Conservation (phyloP, 2,113 vertebrate genomes). For the Uropsilus gracilis region DNA sequence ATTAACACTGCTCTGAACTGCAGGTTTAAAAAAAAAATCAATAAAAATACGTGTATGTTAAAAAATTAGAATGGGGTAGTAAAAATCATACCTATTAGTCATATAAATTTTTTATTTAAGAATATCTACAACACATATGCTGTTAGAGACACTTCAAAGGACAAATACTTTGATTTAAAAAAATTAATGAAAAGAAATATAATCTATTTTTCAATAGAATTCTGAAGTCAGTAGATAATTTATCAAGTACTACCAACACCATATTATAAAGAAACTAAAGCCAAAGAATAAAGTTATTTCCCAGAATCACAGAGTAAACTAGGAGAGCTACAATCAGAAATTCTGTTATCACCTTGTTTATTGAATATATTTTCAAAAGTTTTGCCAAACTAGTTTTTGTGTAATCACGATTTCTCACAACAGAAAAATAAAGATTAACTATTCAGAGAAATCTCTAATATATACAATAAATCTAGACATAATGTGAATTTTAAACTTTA, state of each 20-base stretch:
- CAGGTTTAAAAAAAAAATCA: neutral
- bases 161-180: neutral
- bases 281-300: neutral
- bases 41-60: conserved; percentile 21
- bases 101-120: conserved; percentile 20
- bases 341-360: neutral
- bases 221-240: neutral
- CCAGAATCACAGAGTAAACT: neutral
- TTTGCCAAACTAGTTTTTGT: conserved; percentile 19
- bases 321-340: neutral
- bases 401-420: neutral
- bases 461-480: conserved; percentile 11
- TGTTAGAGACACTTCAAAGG: conserved; percentile 4
- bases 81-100: conserved; percentile 21
- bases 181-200: conserved; percentile 39
- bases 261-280: conserved; percentile 6
- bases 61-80: conserved; percentile 32
- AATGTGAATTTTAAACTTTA: conserved; percentile 55
- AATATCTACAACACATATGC: neutral
- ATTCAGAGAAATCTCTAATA: conserved; percentile 44
- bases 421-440: neutral
- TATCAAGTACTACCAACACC: conserved; percentile 7
- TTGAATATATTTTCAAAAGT: neutral
- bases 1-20: conserved; percentile 51
- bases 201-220: neutral